Evolutionary conservation across 2,888 invertebrate genomes (phyloP), one percentile per base, ranked within the genome.

Genomic region (Hirtodrosophila cameraria): DNA sequence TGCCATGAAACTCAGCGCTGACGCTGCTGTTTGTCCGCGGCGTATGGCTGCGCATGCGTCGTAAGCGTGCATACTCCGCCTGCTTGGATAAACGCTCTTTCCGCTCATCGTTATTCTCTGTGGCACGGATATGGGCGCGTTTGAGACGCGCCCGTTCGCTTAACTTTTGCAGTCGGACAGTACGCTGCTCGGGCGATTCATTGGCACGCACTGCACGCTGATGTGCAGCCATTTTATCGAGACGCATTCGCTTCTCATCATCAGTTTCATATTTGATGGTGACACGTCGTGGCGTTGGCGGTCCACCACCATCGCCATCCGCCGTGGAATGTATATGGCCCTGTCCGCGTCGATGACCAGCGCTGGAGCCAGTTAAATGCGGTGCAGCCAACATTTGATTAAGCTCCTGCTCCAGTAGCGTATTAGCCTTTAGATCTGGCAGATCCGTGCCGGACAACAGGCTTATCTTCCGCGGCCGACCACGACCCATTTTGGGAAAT

Each of bases 201-300:
- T 89, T 91, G 3, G 90, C 90, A 7, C 91, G 88, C 23, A 90
- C 85, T 6, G 88, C 84, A 15, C 91, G 84, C 69, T 90, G 90
- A 68, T 90, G 88, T 18, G 90, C 90, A 1, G 91, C 91, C 89
- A 90, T 90, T 71, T 89, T 91, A 30, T 90, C 88, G 18, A 91
- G 74, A 8, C 91, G 87, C 11, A 89, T 59, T 7, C 89, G 88
- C 58, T 91, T 90, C 63, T 91, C 90, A 3, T 90, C 88, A 45
- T 90, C 90, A 12, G 88, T 89, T 79, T 91, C 91, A 53, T 90
- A 90, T 67, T 91, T 91, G 69, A 89, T 87, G 70, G 87, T 86
- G 60, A 89, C 89, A 61, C 89, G 89, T 38, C 88, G 86, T 36
- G 82, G 74, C 57, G 75, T 74, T 18, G 74, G 39, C 18, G 72